A percentile compares a stretch with the other conserved stretches of the same genome.
phyloP scores from a whole-genome alignment of 2,797 vertebrate genomes.

The Gobio occitaniae region DNA sequence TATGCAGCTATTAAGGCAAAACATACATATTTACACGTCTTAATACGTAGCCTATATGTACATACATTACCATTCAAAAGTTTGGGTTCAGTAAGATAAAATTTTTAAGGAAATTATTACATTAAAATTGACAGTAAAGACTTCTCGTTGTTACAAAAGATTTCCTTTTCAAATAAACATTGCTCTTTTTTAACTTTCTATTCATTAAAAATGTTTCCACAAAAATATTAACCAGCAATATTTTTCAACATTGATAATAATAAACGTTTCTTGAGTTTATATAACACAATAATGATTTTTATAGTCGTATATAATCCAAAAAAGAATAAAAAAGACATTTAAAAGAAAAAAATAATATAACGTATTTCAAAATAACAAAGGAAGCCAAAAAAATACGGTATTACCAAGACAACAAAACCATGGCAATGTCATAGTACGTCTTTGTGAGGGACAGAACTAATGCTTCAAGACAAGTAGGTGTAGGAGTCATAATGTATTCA shows the following conservation, averaged over 20 bases:
- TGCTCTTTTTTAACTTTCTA: too few relatives aligned
- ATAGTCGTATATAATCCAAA: neutral
- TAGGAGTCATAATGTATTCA: neutral
- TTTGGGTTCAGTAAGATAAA: too few relatives aligned
- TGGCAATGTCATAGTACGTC: neutral
- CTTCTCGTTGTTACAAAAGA: neutral
- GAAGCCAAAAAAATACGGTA: neutral
- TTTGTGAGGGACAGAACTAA: constrained; percentile 9
- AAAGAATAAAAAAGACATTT: neutral
- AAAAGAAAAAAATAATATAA: neutral
- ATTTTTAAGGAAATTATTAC: too few relatives aligned
- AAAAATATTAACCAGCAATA: neutral
- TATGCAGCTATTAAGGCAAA: neutral
- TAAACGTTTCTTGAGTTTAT: too few relatives aligned
- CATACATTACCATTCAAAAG: too few relatives aligned
- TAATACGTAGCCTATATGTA: too few relatives aligned
- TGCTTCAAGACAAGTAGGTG: constrained; percentile 13
- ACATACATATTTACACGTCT: too few relatives aligned
- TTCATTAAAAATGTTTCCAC: too few relatives aligned
- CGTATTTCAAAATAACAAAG: neutral
- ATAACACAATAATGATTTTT: neutral
- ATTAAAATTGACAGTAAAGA: neutral
- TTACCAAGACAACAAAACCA: constrained; percentile 31
- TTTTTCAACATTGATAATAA: neutral
- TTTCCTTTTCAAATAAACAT: neutral